Evolutionary conservation across 1,140 invertebrate genomes (phyloP), one percentile per base, ranked within the genome.

Genomic region (Rhagoletis pomonella): DNA sequence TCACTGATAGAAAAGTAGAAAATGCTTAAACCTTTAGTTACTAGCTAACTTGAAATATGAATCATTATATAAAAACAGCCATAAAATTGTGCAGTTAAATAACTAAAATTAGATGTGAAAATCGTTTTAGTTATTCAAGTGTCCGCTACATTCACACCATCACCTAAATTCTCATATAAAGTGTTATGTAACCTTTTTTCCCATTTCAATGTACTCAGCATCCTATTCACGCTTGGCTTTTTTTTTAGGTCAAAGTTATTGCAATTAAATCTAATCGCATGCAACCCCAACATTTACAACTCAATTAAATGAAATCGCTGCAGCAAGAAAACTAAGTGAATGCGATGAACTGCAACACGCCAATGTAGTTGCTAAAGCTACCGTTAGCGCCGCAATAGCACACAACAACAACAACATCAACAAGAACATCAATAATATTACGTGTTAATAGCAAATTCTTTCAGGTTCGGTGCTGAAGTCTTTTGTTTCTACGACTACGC

Each of bases 241-340:
- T 81, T 81, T 62, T 12, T 29, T 19, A 55, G 47, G 73, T 81
- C 73, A 81, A 81, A 81, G 47, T 81, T 81, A 42, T 81, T 29
- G 29, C 17, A 29, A 67, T 67, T 39, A 19, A 67, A 19, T 29
- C 29, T 4, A 67, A 29, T 67, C 1, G 73, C 44, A 81, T 81
- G 19, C 5, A 50, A 81, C 47, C 47, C 73, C 17, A 86, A 9
- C 85, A 65, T 42, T 86, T 62, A 86, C 85, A 62, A 86, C 59
- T 62, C 58, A 60, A 86, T 86, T 17, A 7, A 59, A 62, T 39
- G 58, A 9, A 60, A 86, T 47, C 44, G 44, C 39, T 42, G 50
- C 62, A 64, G 4, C 42, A 62, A 17, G 29, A 62, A 86, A 50
- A 44, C 1, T 17, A 60, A 85, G 12, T 12, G 39, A 77, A 77